Base-by-base conservation (phyloP, 2,797 vertebrate genomes). In the Clangula hyemalis region DNA sequence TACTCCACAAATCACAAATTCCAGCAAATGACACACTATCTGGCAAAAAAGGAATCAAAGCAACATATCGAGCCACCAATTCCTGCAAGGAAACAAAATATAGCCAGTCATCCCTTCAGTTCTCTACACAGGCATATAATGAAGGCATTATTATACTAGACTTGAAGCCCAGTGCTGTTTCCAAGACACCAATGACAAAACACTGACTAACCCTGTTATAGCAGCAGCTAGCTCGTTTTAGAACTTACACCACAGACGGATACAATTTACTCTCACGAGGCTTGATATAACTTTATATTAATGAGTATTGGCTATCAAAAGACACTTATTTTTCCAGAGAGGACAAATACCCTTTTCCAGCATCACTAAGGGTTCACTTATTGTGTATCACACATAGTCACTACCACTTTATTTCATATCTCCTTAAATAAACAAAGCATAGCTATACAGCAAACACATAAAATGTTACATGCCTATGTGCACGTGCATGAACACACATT, bases 1-100 rank as follows among this genome's bases (percentile, higher is more conserved):
- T 99, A 96, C 98, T 99, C 99, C 99, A 99, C 51, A 99, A 97
- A 94, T 99, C 98, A 96, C 99, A 99, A 75, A 98, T 80, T 11
- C 98, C 98, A n/a, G 98, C 98, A 88, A 99, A 99, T 0, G 99
- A 99, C 43, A 99, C 98, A 4, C 97, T 98, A 88, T 99, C 99
- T 0, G 99, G 99, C 94, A 99, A 96, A 87, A 98, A 99, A 6
- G 99, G 99, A 80, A 99, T 98, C 96, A 99, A 97, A 45, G 99
- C 98, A 81, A 99, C 99, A 0, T 98, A 99, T 8, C 98, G 96
- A 38, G 99, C 98, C 10, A 99, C 97, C 94, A 99, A 68, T 27
- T 98, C 98, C 99, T 99, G 96, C 21, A 76, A 87, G 79, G 56
- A 89, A 43, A 74, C 20, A 72, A 61, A 87, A 49, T 1, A 61